Evolutionary conservation across 2,113 vertebrate species (phyloP), one percentile per base, ranked within the genome.

Genomic region (Pedionomus torquatus): DNA sequence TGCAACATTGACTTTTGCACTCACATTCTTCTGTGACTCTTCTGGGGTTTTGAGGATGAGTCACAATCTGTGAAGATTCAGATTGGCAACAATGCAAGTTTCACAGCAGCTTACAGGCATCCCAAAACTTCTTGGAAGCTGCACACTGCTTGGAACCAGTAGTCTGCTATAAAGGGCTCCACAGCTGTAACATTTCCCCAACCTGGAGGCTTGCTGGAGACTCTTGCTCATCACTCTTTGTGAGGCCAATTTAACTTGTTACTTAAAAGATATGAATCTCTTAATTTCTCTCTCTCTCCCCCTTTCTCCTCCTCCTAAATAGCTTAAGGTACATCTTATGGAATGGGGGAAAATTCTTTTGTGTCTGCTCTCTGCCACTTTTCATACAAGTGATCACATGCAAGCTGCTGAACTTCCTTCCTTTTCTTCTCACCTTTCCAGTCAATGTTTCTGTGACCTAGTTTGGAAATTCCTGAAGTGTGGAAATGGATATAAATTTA

Each of bases 131-230:
- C 35, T 69, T 46, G 15, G n/a, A 84, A 77, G 5, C 12, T 39
- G 3, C 8, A 66, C 13, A 8, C 6, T 78, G 2, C 28, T 64
- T 58, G 21, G 52, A 87, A 43, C 3, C 25, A 25, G 4, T 10
- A 7, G 11, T 57, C 8, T 48, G 12, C 5, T 58, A 2, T 8
- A 44, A 78, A 39, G 9, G 5, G 7, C 51, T 26, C 18, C 0
- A 0, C 26, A 79, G 20, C 30, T 69, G 17, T 30, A 76, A 26
- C 0, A 0, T 55, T 80, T 64, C 13, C 11, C 13, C 16, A 55
- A 15, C 26, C 54, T 48, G 39, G n/a, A 37, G 26, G 23, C 18
- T 69, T 80, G 10, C 21, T 90, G 30, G 4, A 72, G 7, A 17
- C n/a, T 60, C 17, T 51, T n/a, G n/a, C 24, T 70, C 46, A 24